Evolutionary conservation across 2,113 vertebrate species (phyloP).

Genomic region (Heterocephalus glaber): DNA sequence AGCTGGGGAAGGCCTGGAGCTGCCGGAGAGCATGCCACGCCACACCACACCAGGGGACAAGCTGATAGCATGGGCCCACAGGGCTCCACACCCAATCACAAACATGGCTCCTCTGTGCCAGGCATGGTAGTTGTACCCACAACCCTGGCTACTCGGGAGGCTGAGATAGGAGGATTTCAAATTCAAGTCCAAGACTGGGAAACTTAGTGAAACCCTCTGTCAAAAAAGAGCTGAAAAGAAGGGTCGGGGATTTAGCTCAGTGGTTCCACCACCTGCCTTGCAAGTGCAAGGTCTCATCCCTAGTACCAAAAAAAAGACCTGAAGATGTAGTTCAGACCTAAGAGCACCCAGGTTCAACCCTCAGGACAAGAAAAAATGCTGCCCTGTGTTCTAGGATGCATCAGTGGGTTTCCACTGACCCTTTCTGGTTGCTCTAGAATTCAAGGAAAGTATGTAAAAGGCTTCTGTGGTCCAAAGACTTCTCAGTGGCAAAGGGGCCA

Average conservation of each 20-base stretch:
- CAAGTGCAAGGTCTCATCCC: too few relatives aligned
- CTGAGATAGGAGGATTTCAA: not conserved
- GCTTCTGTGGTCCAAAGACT: not conserved
- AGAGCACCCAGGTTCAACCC: too few relatives aligned
- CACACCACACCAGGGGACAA: not conserved
- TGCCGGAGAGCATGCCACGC: not conserved
- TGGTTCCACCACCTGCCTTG: too few relatives aligned
- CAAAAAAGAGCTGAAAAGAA: not conserved
- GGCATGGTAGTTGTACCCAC: not conserved
- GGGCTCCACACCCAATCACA: not conserved
- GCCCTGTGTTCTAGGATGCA: not conserved
- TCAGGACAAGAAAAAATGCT: not conserved
- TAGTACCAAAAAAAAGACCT: too few relatives aligned
- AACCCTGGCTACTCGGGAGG: not conserved
- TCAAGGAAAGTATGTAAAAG: not conserved
- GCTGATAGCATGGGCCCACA: not conserved
- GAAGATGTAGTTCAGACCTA: not conserved
- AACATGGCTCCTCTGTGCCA: not conserved
- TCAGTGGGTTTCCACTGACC: not conserved
- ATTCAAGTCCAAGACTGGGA: too few relatives aligned
- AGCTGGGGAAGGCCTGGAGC: not conserved
- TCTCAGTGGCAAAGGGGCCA: not conserved
- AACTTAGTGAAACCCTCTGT: not conserved
- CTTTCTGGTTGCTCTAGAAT: constrained; percentile 30
- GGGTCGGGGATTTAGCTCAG: too few relatives aligned